A percentile compares a stretch with the other conserved stretches of the same genome.
phyloP scores from a whole-genome alignment of 2,888 invertebrate genomes.

The Spilarctia lutea region DNA sequence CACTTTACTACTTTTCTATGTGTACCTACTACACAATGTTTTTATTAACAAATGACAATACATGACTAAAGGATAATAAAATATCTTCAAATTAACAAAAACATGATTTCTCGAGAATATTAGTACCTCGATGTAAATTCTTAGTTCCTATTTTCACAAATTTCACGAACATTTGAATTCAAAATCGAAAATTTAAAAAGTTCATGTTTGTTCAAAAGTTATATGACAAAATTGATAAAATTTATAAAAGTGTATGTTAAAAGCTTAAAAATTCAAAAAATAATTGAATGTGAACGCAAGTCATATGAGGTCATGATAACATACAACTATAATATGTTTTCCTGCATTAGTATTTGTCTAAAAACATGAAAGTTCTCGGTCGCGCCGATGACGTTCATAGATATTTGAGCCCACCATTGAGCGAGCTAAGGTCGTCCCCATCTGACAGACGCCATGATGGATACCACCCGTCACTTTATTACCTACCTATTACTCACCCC shows the following conservation, averaged over 20 bases:
- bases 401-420: neutral
- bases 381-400: neutral
- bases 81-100: neutral
- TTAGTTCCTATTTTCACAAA: too few relatives aligned
- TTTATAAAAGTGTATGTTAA: neutral
- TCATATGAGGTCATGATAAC: neutral
- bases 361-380: neutral
- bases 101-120: too few relatives aligned
- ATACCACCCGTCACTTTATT: constrained; percentile 68
- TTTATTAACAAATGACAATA: too few relatives aligned
- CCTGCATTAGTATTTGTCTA: neutral
- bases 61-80: neutral
- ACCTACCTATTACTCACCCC: constrained; percentile 59
- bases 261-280: neutral
- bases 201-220: too few relatives aligned
- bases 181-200: too few relatives aligned
- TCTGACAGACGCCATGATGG: constrained; percentile 63
- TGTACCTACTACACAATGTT: too few relatives aligned
- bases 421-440: constrained; percentile 27
- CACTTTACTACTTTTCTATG: too few relatives aligned
- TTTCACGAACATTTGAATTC: too few relatives aligned
- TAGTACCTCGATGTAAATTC: too few relatives aligned
- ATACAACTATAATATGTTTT: neutral
- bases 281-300: neutral
- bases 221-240: too few relatives aligned